A percentile compares a stretch with the other conserved stretches of the same genome.
These are phyloP conservation scores for Sarcophaga caerulescens DNA, from an alignment of 2,888 invertebrate genomes.

Conservation along the genomic window DNA sequence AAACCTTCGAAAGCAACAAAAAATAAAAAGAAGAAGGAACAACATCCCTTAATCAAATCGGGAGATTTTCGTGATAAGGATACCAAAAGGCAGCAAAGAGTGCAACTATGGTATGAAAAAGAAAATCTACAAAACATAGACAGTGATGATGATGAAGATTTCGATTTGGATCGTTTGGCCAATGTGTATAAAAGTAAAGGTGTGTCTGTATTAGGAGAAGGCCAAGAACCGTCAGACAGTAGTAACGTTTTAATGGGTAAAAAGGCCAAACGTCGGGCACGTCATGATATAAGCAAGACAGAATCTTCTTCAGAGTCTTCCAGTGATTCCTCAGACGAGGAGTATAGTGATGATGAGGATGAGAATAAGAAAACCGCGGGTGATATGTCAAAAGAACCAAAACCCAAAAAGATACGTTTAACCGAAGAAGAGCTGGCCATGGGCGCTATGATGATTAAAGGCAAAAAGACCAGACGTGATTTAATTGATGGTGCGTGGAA, in stretches of 20 bases:
- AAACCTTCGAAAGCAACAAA: conserved; percentile 77
- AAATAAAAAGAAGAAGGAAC: conserved; percentile 75
- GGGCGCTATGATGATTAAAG: conserved; percentile 94
- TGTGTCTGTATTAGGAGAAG: conserved; percentile 79
- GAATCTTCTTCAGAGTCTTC: conserved; percentile 72
- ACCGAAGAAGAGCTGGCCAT: conserved; percentile 94
- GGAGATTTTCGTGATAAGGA: conserved; percentile 89
- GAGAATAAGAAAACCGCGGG: conserved; percentile 69
- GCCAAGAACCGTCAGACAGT: conserved; percentile 60
- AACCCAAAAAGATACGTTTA: conserved; percentile 85
- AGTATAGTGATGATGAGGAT: conserved; percentile 75
- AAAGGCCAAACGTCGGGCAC: conserved; percentile 78
- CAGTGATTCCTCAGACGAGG: conserved; percentile 73
- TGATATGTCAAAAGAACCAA: conserved; percentile 73
- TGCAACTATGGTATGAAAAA: conserved; percentile 93
- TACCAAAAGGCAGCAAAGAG: conserved; percentile 88
- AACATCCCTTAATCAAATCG: conserved; percentile 90
- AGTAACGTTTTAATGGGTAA: conserved; percentile 74
- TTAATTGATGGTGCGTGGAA: conserved; percentile 96
- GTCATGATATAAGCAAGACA: conserved; percentile 72
- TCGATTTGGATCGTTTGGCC: conserved; percentile 91
- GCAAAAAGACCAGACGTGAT: conserved; percentile 94
- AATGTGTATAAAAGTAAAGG: conserved; percentile 88
- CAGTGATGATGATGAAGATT: conserved; percentile 92
- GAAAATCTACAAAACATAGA: conserved; percentile 90